phyloP scores from a whole-genome alignment of 2,888 invertebrate species.

The Malacosoma neustria region DNA sequence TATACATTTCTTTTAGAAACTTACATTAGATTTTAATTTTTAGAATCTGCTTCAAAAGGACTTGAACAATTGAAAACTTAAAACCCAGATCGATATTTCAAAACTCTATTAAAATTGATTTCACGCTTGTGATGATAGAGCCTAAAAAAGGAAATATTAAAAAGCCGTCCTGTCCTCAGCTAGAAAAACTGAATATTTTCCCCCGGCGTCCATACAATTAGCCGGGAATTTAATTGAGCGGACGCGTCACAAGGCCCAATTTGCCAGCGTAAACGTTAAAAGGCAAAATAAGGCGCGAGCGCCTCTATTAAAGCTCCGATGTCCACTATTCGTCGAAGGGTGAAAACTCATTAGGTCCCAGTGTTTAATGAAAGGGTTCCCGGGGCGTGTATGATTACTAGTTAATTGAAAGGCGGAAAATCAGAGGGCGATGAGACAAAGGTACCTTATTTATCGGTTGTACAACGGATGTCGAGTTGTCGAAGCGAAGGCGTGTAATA shows the following conservation, averaged over 20 bases:
- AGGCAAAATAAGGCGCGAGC: conserved; percentile 45
- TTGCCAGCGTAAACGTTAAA: conserved; percentile 41
- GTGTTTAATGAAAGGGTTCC: conserved; percentile 67
- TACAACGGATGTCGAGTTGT: conserved; percentile 14
- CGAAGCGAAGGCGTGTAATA: background rate
- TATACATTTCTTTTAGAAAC: too few relatives aligned
- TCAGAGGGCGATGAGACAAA: conserved; percentile 55
- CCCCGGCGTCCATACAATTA: conserved; percentile 6
- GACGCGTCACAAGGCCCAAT: conserved; percentile 35
- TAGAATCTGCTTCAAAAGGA: too few relatives aligned
- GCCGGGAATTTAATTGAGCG: conserved; percentile 29
- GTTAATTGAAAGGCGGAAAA: conserved; percentile 70
- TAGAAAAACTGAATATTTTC: conserved; percentile 2
- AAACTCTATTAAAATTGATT: background rate
- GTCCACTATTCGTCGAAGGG: conserved; percentile 66
- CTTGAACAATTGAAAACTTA: too few relatives aligned
- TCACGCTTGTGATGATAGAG: background rate
- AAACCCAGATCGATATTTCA: too few relatives aligned
- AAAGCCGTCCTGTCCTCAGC: background rate
- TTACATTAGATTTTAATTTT: too few relatives aligned
- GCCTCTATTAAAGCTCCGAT: conserved; percentile 52
- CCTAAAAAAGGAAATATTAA: background rate
- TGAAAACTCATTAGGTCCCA: conserved; percentile 65
- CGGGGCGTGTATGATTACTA: conserved; percentile 69
- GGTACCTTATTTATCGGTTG: conserved; percentile 40